Conservation (phyloP, 2,113 vertebrate genomes). For the Ophthalmolycus amberensis region DNA sequence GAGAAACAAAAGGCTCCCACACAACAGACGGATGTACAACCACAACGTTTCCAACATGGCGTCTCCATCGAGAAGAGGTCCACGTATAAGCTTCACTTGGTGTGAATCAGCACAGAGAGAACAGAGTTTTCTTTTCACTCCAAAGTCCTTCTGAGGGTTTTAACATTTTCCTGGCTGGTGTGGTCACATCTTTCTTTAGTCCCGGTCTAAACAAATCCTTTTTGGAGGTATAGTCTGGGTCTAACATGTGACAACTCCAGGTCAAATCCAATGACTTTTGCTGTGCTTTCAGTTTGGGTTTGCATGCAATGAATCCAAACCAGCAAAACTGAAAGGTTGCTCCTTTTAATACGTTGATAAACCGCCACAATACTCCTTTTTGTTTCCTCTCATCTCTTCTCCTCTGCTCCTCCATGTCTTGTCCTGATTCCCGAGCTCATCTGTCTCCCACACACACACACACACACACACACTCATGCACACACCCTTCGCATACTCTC, state of each 20-base stretch:
- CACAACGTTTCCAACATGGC: background rate
- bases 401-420: background rate
- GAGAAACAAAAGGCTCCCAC: background rate
- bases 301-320: background rate
- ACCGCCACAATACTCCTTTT: background rate
- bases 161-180: background rate
- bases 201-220: background rate
- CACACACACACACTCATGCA: conserved; percentile 17
- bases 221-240: background rate
- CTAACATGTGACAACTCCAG: background rate
- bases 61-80: background rate
- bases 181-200: background rate
- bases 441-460: conserved; percentile 15
- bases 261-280: no score
- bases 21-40: background rate
- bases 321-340: background rate
- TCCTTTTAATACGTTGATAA: background rate
- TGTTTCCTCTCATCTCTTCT: background rate
- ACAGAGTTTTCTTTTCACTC: background rate
- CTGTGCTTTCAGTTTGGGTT: background rate
- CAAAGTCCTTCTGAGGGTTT: background rate
- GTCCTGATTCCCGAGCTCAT: conserved; percentile 8
- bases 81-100: background rate
- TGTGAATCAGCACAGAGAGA: background rate
- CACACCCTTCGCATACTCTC: conserved; percentile 31